Percentiles rank a stretch among this genome's conserved stretches.
Conservation (phyloP, 2,888 invertebrate genomes). For the Odontocolon sp. region DNA sequence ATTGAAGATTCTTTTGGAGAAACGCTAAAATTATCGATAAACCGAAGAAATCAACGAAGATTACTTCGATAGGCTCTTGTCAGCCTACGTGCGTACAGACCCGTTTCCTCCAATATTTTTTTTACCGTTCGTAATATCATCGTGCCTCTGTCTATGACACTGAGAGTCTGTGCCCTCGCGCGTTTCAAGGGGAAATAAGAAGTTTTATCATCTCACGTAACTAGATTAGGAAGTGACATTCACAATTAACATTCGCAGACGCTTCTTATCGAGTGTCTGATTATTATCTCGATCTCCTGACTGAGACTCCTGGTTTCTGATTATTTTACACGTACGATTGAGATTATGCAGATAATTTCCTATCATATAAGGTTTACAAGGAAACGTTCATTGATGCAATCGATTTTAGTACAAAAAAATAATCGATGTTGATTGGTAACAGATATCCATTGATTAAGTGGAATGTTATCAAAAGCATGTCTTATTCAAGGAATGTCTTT, state of each 20-base stretch:
- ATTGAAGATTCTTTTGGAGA: neutral
- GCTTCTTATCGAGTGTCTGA: too few species aligned
- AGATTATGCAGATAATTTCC: neutral
- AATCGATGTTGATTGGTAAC: too few species aligned
- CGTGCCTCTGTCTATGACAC: neutral
- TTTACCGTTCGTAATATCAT: neutral
- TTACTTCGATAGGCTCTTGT: neutral
- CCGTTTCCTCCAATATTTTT: neutral
- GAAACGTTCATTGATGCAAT: neutral
- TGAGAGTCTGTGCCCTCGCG: neutral
- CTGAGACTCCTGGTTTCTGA: too few species aligned
- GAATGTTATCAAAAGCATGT: too few species aligned
- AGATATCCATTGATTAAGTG: too few species aligned
- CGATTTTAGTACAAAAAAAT: neutral
- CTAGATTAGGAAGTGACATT: conserved; percentile 45
- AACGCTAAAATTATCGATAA: neutral
- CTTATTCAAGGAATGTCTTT: too few species aligned
- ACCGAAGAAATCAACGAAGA: neutral
- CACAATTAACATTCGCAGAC: too few species aligned
- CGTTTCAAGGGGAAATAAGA: conserved; percentile 4
- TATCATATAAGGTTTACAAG: neutral
- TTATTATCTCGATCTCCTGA: too few species aligned
- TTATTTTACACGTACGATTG: too few species aligned
- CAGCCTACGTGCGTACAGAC: neutral
- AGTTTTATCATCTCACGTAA: conserved; percentile 57